phyloP scores from a whole-genome alignment of 1,140 invertebrate species.

The Agrypnia vestita region DNA sequence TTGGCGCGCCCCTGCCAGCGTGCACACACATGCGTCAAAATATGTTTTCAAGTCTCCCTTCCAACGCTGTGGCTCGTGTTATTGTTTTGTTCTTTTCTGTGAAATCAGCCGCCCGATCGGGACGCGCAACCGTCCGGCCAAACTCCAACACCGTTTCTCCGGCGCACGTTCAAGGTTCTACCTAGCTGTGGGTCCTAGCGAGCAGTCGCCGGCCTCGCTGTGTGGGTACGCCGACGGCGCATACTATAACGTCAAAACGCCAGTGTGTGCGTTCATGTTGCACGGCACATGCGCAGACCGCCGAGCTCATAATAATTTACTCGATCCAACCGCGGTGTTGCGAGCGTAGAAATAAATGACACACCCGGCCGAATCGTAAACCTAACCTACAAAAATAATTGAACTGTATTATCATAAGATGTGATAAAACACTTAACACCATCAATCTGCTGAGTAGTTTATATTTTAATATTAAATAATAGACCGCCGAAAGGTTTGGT shows the following conservation, averaged over 20 bases:
- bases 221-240: neutral
- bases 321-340: slow-evolving; percentile 23
- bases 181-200: slow-evolving; percentile 16
- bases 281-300: slow-evolving; percentile 28
- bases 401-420: too few relatives aligned
- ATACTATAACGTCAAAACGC: neutral
- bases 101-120: slow-evolving; percentile 7
- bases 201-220: neutral
- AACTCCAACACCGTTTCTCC: slow-evolving; percentile 11
- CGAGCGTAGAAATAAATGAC: neutral
- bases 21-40: slow-evolving; percentile 2
- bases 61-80: neutral
- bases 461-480: too few relatives aligned
- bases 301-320: slow-evolving; percentile 36
- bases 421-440: too few relatives aligned
- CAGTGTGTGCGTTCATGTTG: neutral
- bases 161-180: slow-evolving; percentile 48
- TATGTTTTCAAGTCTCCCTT: slow-evolving; percentile 2
- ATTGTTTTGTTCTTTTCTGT: slow-evolving; percentile 6
- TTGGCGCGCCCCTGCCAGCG: too few relatives aligned
- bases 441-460: too few relatives aligned
- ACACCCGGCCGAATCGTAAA: too few relatives aligned
- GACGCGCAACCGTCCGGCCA: neutral
- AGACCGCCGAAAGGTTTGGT: too few relatives aligned
- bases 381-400: too few relatives aligned